A percentile compares a stretch with the other conserved stretches of the same genome.
These are phyloP conservation scores for Glandiceps talaboti DNA, from an alignment of 53 echinoderm and acorn worm species.

Conservation along the genomic window DNA sequence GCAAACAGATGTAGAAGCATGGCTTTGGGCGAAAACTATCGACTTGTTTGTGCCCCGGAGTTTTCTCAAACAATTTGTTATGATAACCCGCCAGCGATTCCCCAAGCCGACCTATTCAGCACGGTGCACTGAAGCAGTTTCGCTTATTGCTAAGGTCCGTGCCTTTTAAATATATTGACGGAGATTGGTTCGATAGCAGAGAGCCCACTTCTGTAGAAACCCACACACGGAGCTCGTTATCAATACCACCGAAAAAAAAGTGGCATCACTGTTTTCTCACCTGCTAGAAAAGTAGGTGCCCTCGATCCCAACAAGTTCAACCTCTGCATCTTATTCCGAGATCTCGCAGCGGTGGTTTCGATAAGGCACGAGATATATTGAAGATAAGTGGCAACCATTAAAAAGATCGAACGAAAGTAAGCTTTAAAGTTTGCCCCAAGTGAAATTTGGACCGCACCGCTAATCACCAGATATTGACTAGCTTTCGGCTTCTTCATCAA, in stretches of 20 bases:
- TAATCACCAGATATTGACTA: too few relatives aligned
- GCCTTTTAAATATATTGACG: too few relatives aligned
- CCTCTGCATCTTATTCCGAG: background rate
- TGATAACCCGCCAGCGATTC: background rate
- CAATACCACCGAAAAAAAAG: background rate
- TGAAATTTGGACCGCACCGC: too few relatives aligned
- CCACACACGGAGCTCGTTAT: background rate
- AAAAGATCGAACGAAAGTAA: too few relatives aligned
- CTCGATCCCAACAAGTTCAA: background rate
- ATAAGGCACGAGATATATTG: too few relatives aligned
- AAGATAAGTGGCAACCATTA: too few relatives aligned
- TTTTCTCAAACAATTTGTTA: background rate
- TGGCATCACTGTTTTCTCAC: background rate
- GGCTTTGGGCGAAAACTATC: background rate
- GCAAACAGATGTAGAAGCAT: background rate
- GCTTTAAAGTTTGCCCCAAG: too few relatives aligned
- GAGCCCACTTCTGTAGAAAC: background rate
- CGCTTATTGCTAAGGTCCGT: too few relatives aligned
- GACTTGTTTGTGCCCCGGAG: background rate
- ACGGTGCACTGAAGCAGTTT: too few relatives aligned
- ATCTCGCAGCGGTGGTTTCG: background rate
- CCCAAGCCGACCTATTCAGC: background rate
- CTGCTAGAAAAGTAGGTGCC: background rate
- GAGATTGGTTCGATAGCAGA: too few relatives aligned
- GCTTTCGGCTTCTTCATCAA: too few relatives aligned